Conservation (phyloP, 2,888 invertebrate genomes). For the Protodeltote pygarga region DNA sequence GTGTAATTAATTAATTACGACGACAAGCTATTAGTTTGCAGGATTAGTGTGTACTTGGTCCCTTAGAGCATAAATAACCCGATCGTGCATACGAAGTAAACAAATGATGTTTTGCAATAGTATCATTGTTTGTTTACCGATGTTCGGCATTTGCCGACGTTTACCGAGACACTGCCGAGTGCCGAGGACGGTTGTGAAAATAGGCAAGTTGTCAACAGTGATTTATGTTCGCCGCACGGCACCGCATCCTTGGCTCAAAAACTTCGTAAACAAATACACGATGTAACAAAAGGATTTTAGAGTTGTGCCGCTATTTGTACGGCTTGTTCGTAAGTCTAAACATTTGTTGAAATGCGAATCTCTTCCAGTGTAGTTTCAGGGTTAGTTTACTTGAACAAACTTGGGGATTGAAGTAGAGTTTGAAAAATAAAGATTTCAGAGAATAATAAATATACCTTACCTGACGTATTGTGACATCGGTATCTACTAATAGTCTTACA, state of each 20-base stretch:
- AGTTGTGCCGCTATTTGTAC: constrained; percentile 47
- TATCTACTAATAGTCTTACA: constrained; percentile 6
- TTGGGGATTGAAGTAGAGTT: constrained; percentile 1
- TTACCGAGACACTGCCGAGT: constrained; percentile 44
- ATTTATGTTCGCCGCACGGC: constrained; percentile 56
- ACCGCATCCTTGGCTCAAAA: constrained; percentile 60
- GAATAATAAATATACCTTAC: not conserved
- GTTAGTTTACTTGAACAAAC: constrained; percentile 32
- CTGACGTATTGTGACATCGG: not conserved
- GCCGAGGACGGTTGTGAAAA: constrained; percentile 63
- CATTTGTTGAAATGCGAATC: constrained; percentile 45
- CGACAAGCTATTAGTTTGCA: constrained; percentile 45
- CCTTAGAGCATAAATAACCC: constrained; percentile 65
- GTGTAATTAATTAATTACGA: constrained; percentile 48
- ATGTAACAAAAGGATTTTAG: constrained; percentile 48
- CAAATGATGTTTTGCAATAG: constrained; percentile 62
- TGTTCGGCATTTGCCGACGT: constrained; percentile 51
- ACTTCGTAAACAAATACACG: constrained; percentile 53
- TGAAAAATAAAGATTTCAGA: not conserved
- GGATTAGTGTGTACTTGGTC: constrained; percentile 58
- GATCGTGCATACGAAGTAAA: constrained; percentile 63
- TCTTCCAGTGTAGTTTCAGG: constrained; percentile 19
- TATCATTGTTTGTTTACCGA: constrained; percentile 68
- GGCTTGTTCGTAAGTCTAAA: constrained; percentile 46
- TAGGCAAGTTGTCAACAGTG: constrained; percentile 60